Evolutionary conservation across 2,888 invertebrate genomes (phyloP).

Genomic region (Caenorhabditis sp.): DNA sequence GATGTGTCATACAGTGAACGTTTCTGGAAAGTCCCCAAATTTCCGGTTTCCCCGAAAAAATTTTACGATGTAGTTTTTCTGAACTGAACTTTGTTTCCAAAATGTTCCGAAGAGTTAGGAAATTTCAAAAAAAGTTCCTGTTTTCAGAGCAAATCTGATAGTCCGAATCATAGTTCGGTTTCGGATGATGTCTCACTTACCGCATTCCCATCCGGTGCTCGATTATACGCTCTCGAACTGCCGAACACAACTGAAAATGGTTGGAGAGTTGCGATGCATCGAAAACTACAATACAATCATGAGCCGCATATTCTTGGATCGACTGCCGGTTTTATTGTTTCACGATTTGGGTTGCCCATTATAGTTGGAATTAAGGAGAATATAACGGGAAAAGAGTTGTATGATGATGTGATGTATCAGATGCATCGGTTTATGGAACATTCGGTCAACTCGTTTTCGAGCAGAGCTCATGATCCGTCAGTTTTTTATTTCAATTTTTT

Average conservation of each 20-base stretch:
- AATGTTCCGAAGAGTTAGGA: too few relatives aligned
- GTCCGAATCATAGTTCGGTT: conserved; percentile 2
- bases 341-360: conserved; percentile 54
- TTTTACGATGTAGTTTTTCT: too few relatives aligned
- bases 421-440: conserved; percentile 52
- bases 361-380: conserved; percentile 38
- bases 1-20: too few relatives aligned
- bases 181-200: conserved; percentile 27
- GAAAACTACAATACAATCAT: conserved; percentile 56
- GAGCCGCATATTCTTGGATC: conserved; percentile 57
- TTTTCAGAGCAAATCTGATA: conserved; percentile 21
- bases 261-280: conserved; percentile 53
- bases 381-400: conserved; percentile 42
- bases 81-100: too few relatives aligned
- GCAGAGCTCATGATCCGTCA: conserved; percentile 61
- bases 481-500: conserved; percentile 7
- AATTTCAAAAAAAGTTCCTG: neutral
- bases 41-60: too few relatives aligned
- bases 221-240: conserved; percentile 48
- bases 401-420: conserved; percentile 68
- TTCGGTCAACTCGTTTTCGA: conserved; percentile 43
- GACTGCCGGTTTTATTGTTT: conserved; percentile 50
- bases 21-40: too few relatives aligned
- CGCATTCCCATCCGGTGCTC: conserved; percentile 37
- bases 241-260: conserved; percentile 18